Evolutionary conservation across 2,113 vertebrate species (phyloP), one percentile per base, ranked within the genome.

Genomic region (Mohoua ochrocephala): DNA sequence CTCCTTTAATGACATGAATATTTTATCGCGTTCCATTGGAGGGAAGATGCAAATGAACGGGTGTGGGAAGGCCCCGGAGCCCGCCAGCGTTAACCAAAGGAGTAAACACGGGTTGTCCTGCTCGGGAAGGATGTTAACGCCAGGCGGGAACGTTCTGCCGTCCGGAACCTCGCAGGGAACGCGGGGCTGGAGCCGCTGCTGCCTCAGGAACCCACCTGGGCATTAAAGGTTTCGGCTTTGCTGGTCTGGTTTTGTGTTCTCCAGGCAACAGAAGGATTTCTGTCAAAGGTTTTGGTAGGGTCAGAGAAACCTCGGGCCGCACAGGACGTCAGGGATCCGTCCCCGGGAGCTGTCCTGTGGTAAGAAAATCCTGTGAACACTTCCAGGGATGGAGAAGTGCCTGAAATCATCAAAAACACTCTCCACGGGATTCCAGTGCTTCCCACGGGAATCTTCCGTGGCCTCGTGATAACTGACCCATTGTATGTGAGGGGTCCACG

Each of bases 71-170:
- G 81, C 81, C n/a, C 81, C 50, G 69, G 96, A 89, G 91, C 59
- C 73, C 54, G 80, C 96, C 93, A 24, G 28, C 30, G 95, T 94
- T 95, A 94, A 93, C 77, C 88, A 91, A 93, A 93, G 65, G 84
- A 60, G 81, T 86, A 92, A 95, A 91, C 81, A 85, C 41, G 81
- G 91, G 15, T 71, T 91, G 93, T 95, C 91, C 86, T 93, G 64
- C 89, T 91, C 41, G 15, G 10, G 69, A 73, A 9, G 0, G 17
- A 79, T 89, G 91, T 94, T 92, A 96, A 91, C 89, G 82, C 44
- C 61, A 22, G 24, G 27, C 44, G n/a, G 80, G 76, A 41, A 49
- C 53, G 83, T 78, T 82, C 73, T 79, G 49, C 89, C 87, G 79
- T 71, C 93, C 3, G 41, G 84, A 91, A 78, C 64, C 87, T 94